Base-by-base conservation (phyloP, 2,888 invertebrate species). In the Isotomurus palustris region DNA sequence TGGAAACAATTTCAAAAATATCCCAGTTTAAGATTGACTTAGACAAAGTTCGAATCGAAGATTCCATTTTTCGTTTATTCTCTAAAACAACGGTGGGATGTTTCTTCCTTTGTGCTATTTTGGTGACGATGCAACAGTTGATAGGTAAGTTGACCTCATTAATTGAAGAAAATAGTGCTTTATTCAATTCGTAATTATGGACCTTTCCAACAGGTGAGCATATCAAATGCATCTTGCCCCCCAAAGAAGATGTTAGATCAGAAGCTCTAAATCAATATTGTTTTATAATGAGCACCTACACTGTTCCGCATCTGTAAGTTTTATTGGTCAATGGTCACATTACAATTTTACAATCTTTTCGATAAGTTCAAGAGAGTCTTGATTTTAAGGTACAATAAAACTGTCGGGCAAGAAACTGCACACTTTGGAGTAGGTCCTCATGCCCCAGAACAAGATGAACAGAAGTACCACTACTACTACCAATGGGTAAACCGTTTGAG, bases 401-500 rank as follows among this genome's bases (percentile, higher is more conserved):
- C 71, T 19, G 69, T 70, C 3, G 73, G 73, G 4, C 58, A 80
- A 1, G 67, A 72, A 4, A 61, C 72, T 5, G 61, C 72, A 0
- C 72, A 73, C 57, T 72, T 71, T 2, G 75, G 74, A 3, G 72
- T 75, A 10, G 74, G 74, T 14, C 69, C 70, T 0, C 72, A 72
- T 50, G 36, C 49, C 22, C 60, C 50, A 2, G 67, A 70, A 10
- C 62, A 63, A 12, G 72, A 72, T 36, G 68, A 73, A 36, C 60
- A 63, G n/a, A 71, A 66, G 4, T 71, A 70, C 43, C 91, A 92
- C 74, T 63, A 66, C 3, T 70, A 72, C 45, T 75, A 75, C 63
- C 74, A 75, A 60, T 75, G 75, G 75, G 67, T 43, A 43, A 22
- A n/a, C n/a, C n/a, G n/a, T n/a, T n/a, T n/a, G n/a, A n/a, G 19